A percentile compares a stretch with the other conserved stretches of the same genome.
Conservation (phyloP, 1,140 invertebrate species). For the Ips nitidus region DNA sequence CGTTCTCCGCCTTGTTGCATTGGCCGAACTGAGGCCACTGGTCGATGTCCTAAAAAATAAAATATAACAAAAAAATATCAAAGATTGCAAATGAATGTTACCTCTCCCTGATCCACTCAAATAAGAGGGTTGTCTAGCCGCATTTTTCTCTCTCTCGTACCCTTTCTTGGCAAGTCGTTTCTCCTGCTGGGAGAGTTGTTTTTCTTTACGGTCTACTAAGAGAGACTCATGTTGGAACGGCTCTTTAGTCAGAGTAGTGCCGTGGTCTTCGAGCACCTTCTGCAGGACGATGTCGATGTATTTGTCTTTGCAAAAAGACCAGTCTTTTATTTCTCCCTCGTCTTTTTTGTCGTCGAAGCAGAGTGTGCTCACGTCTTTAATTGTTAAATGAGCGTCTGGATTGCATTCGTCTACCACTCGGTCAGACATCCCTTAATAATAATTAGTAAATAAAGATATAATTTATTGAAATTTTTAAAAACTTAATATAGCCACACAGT, state of each 20-base stretch:
- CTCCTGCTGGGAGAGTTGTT: constrained; percentile 92
- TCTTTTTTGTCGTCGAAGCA: constrained; percentile 86
- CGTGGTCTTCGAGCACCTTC: constrained; percentile 65
- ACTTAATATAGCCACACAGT: neutral
- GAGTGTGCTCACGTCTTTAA: constrained; percentile 92
- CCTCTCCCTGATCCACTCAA: constrained; percentile 58
- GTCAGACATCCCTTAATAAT: constrained; percentile 75
- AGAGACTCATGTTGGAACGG: constrained; percentile 98
- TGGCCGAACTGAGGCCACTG: constrained; percentile 59
- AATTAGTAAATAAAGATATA: constrained; percentile 6
- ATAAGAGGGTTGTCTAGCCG: constrained; percentile 67
- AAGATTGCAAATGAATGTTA: constrained; percentile 28
- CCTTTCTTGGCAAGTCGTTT: constrained; percentile 90
- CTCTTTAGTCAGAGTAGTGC: constrained; percentile 76
- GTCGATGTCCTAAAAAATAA: constrained; percentile 50
- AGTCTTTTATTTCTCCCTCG: constrained; percentile 73
- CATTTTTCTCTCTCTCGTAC: constrained; percentile 93
- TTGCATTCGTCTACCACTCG: constrained; percentile 97
- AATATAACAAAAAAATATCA: neutral
- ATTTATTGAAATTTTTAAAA: neutral
- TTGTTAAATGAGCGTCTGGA: constrained; percentile 91
- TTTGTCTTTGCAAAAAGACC: constrained; percentile 67
- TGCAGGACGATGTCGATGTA: constrained; percentile 83
- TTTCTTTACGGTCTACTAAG: constrained; percentile 92
- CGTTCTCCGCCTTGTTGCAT: constrained; percentile 52